Conservation (phyloP, 1,140 invertebrate species). For the Papilio glaucus region DNA sequence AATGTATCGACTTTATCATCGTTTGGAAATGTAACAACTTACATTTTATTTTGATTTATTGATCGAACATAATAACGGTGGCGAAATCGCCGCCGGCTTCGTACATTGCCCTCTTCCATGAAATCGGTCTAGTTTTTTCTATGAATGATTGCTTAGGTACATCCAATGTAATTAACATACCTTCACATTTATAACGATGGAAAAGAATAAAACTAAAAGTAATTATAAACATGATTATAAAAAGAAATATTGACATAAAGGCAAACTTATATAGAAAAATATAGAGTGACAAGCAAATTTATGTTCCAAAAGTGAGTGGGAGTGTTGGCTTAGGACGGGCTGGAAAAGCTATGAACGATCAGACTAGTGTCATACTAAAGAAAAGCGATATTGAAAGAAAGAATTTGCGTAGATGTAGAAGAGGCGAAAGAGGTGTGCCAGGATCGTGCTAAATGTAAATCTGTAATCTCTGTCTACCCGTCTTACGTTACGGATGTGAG, state of each 20-base stretch:
- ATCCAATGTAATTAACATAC: conserved; percentile 5
- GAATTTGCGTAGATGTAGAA: no score
- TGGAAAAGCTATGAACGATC: no score
- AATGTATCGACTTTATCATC: neutral
- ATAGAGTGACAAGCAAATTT: no score
- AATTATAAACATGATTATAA: neutral
- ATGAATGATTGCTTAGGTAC: neutral
- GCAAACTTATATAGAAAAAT: no score
- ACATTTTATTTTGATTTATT: conserved; percentile 13
- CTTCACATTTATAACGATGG: neutral
- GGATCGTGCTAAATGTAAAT: no score
- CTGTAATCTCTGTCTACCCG: no score
- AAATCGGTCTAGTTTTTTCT: conserved; percentile 47
- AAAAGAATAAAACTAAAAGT: neutral
- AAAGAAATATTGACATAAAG: neutral
- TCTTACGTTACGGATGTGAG: no score
- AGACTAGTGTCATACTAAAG: no score
- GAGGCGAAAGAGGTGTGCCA: no score
- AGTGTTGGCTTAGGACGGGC: no score
- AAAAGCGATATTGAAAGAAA: no score
- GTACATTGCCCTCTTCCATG: conserved; percentile 51
- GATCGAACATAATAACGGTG: conserved; percentile 17
- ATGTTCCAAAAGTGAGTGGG: no score
- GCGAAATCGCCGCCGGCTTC: conserved; percentile 40
- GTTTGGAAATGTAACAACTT: neutral